phyloP scores from a whole-genome alignment of 2,113 vertebrate genomes.

The Illadopsis cleaveri region DNA sequence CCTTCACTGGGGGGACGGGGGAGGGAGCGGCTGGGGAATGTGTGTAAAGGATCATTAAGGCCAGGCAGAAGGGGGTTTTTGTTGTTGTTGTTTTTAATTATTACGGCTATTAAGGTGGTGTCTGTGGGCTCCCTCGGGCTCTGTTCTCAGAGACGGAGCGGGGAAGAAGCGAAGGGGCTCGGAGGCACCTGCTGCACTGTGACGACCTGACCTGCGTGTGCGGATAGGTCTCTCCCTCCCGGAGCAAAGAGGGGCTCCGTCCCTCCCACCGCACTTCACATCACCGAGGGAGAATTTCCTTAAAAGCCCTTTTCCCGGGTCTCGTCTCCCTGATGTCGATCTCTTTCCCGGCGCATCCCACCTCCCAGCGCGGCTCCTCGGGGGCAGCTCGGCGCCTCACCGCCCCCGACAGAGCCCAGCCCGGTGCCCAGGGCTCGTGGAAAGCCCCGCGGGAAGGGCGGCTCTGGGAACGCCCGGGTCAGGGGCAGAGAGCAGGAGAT shows the following conservation, averaged over 20 bases:
- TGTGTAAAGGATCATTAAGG: constrained; percentile 62
- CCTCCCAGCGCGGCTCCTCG: background rate
- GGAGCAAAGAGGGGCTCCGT: background rate
- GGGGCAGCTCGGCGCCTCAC: background rate
- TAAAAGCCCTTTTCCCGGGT: background rate
- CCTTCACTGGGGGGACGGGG: constrained; percentile 25
- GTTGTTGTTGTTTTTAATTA: constrained; percentile 54
- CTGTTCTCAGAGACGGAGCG: background rate
- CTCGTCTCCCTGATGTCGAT: background rate
- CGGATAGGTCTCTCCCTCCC: background rate
- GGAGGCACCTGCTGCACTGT: constrained; percentile 25
- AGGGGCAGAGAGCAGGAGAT: background rate
- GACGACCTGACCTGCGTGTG: background rate
- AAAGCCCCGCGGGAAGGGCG: background rate
- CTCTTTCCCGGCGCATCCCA: background rate
- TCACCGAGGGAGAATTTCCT: background rate
- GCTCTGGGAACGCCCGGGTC: background rate
- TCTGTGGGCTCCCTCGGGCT: background rate
- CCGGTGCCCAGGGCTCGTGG: background rate
- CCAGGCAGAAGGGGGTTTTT: constrained; percentile 41
- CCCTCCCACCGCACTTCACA: too few species aligned
- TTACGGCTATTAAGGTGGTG: constrained; percentile 8
- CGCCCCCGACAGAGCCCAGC: background rate
- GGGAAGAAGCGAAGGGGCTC: background rate
- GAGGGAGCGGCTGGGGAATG: constrained; percentile 35